Evolutionary conservation across 2,797 vertebrate species (phyloP), one percentile per base, ranked within the genome.

Genomic region (Nothura maculosa): DNA sequence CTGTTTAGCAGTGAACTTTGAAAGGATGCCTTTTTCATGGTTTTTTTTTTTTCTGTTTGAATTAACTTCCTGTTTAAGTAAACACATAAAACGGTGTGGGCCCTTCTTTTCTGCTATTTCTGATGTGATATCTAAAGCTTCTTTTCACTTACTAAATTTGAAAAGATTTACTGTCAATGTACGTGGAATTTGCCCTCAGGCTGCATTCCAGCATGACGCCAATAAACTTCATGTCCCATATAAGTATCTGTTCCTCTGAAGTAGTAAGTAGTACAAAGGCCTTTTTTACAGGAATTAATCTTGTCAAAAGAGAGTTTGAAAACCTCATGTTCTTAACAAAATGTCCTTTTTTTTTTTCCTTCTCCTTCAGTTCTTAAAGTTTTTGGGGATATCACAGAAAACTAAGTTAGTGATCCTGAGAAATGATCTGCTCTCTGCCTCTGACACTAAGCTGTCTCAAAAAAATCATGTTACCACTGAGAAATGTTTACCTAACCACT

Each of bases 31-130:
- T 86, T 36, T 79, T 81, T 62, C 18, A 66, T 17, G 8, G 32
- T 47, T 75, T 76, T 62, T n/a, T n/a, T 90, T 78, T 27, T 54
- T 81, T 81, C 52, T 30, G 2, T 63, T 84, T 84, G 55, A 87
- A 38, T 76, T 70, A 45, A 52, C 4, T 62, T 72, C 3, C 3
- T 30, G 6, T 60, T 66, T 42, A 63, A 75, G 21, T 52, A 73
- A 76, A 66, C 8, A 47, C 10, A 27, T 64, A 18, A 72, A 45
- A 62, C 0, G 0, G 7, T 45, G 38, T 52, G 30, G 73, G 2
- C n/a, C 5, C 2, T 40, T 92, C 30, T 74, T 38, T 47, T 36
- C 36, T 75, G 10, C 45, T 62, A 4, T 24, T 45, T 54, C 55
- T 72, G 32, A 50, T 6, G 10, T 7, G 34, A 17, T n/a, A 28